phyloP scores from a whole-genome alignment of 2,113 vertebrate genomes.

The Gavialis gangeticus region DNA sequence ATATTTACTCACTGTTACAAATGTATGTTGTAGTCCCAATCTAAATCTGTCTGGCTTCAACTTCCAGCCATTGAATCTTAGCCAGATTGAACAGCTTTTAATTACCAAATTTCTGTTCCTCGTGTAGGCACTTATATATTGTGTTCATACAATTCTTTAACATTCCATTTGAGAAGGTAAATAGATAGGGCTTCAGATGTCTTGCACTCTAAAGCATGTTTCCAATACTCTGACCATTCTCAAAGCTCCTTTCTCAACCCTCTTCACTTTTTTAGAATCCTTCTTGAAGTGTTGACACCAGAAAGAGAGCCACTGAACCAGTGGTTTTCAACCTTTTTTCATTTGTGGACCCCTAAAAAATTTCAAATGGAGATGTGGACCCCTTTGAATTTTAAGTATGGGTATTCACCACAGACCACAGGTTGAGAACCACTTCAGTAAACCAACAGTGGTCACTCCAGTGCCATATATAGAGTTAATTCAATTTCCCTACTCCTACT shows the following conservation, averaged over 20 bases:
- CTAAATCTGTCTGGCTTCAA: background rate
- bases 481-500: background rate
- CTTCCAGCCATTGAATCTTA: background rate
- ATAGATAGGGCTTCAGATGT: background rate
- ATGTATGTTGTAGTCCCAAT: background rate
- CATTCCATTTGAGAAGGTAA: constrained; percentile 18
- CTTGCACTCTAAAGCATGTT: background rate
- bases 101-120: background rate
- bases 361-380: too few species aligned
- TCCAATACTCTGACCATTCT: background rate
- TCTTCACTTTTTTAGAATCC: background rate
- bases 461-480: background rate
- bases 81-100: background rate
- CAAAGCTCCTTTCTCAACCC: background rate
- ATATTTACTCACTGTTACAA: background rate
- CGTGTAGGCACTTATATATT: background rate
- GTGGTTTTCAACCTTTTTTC: background rate
- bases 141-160: background rate
- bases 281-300: background rate
- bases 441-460: background rate
- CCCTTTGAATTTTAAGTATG: too few species aligned
- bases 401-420: too few species aligned
- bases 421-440: too few species aligned
- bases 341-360: too few species aligned
- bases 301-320: background rate